phyloP scores from a whole-genome alignment of 2,797 vertebrate genomes.

The Uromys caudimaculatus region DNA sequence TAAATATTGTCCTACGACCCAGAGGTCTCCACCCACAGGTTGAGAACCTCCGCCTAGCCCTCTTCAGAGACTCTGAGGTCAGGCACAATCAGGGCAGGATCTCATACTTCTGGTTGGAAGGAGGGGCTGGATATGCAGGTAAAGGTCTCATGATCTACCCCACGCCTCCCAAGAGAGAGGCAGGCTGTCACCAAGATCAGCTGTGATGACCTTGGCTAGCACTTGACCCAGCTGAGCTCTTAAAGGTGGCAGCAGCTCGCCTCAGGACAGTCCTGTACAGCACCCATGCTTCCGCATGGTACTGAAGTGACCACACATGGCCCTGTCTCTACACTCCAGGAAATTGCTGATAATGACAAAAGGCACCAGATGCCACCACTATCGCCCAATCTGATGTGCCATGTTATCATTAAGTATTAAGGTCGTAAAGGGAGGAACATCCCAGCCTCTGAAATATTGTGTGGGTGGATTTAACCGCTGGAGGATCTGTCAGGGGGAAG shows the following conservation, averaged over 20 bases:
- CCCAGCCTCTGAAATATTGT: background rate
- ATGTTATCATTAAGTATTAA: background rate
- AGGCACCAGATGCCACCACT: background rate
- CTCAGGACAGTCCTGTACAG: background rate
- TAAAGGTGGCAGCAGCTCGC: background rate
- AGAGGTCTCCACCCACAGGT: background rate
- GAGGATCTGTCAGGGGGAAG: background rate
- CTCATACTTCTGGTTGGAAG: background rate
- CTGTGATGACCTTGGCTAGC: background rate
- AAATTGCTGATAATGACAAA: background rate
- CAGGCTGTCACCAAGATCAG: no score
- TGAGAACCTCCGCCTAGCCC: background rate
- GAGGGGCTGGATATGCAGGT: background rate
- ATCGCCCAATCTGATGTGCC: background rate
- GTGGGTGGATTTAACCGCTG: no score
- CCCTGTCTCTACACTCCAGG: no score
- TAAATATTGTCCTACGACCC: background rate
- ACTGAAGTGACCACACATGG: background rate
- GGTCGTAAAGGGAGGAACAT: background rate
- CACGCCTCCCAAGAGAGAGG: background rate
- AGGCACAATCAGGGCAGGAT: background rate
- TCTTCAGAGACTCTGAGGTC: background rate
- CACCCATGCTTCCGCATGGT: no score
- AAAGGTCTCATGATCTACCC: background rate
- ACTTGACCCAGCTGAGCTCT: background rate